Conservation (phyloP, 2,888 invertebrate species). For the Conomelus anceps region DNA sequence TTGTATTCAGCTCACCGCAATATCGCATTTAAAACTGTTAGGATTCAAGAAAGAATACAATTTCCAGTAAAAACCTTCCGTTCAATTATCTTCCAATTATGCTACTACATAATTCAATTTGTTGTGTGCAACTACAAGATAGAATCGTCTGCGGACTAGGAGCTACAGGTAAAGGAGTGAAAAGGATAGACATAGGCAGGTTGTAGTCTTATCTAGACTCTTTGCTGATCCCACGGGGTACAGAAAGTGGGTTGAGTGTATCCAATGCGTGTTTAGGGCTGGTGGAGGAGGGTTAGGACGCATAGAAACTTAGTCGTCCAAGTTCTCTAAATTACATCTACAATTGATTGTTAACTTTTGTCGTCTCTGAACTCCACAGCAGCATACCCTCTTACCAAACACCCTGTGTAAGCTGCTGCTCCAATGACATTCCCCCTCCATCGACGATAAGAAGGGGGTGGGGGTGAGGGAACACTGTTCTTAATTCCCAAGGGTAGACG, state of each 20-base stretch:
- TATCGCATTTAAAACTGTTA: too few relatives aligned
- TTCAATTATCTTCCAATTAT: neutral
- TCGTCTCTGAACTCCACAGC: neutral
- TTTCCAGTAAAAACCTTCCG: neutral
- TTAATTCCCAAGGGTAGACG: neutral
- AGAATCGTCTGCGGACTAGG: neutral
- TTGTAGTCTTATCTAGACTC: neutral
- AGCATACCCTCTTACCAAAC: neutral
- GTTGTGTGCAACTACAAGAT: neutral
- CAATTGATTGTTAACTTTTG: conserved; percentile 13
- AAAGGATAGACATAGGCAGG: neutral
- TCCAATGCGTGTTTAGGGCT: neutral
- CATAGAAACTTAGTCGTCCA: neutral
- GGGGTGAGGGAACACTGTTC: neutral
- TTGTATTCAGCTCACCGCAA: too few relatives aligned
- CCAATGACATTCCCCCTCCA: too few relatives aligned
- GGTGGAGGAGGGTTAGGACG: neutral
- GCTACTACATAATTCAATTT: neutral
- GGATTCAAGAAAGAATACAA: too few relatives aligned
- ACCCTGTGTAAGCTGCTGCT: too few relatives aligned
- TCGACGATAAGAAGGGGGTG: too few relatives aligned
- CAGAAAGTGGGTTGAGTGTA: neutral
- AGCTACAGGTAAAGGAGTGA: neutral
- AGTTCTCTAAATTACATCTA: conserved; percentile 12
- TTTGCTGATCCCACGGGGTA: neutral